Percentiles rank a stretch among this genome's conserved stretches.
phyloP scores from a whole-genome alignment of 2,113 vertebrate species.

The Megalops atlanticus region DNA sequence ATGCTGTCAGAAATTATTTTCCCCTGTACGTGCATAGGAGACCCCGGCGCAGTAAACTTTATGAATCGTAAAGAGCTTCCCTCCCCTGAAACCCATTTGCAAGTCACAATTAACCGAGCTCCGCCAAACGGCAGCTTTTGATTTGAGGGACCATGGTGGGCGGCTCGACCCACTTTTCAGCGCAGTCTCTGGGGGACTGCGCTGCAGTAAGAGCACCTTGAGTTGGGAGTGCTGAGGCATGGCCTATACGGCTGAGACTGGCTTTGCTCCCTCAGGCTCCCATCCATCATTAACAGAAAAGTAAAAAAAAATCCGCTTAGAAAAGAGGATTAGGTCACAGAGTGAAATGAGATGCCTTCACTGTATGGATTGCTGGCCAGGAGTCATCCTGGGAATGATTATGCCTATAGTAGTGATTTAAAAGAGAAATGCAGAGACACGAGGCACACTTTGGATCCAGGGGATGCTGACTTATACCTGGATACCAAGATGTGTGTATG shows the following conservation, averaged over 20 bases:
- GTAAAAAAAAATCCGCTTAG: too few species aligned
- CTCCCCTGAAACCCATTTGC: constrained; percentile 10
- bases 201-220: neutral
- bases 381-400: constrained; percentile 1
- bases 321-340: constrained; percentile 22
- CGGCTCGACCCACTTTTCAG: neutral
- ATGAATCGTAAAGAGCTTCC: neutral
- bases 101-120: constrained; percentile 5
- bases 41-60: neutral
- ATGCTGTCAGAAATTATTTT: neutral
- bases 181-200: neutral
- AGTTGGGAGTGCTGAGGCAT: neutral
- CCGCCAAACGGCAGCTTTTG: neutral
- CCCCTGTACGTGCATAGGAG: neutral
- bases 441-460: neutral
- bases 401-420: neutral
- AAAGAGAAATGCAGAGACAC: neutral
- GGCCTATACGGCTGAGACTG: neutral
- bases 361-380: neutral
- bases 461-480: neutral
- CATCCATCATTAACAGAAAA: constrained; percentile 3
- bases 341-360: neutral
- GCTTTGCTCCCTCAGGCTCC: neutral
- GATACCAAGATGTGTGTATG: neutral
- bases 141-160: neutral